phyloP scores from a whole-genome alignment of 2,113 vertebrate genomes.

The Colaptes auratus region DNA sequence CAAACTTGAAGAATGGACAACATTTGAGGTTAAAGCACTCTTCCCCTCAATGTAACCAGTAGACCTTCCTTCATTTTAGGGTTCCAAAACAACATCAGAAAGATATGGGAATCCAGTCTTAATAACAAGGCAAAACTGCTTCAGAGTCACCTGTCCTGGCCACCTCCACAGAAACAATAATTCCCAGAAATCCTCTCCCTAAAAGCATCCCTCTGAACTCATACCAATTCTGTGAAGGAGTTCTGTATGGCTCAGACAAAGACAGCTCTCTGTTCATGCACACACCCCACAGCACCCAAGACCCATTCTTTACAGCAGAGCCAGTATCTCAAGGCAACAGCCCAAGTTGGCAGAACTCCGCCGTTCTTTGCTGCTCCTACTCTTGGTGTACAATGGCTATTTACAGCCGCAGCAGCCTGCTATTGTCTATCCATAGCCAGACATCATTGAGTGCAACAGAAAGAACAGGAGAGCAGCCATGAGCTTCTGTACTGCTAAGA shows the following conservation, averaged over 20 bases:
- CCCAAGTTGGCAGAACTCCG: constrained; percentile 64
- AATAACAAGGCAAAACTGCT: not conserved
- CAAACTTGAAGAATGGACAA: not conserved
- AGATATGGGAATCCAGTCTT: not conserved
- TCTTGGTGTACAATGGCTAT: constrained; percentile 70
- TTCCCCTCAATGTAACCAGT: not conserved
- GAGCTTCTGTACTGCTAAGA: constrained; percentile 9
- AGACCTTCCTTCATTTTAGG: not conserved
- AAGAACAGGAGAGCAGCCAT: constrained; percentile 59
- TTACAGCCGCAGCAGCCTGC: constrained; percentile 74
- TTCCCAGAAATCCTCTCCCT: not conserved
- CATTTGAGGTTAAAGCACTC: not conserved
- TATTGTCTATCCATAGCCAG: constrained; percentile 72
- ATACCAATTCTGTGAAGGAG: not conserved
- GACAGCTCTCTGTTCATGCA: constrained; percentile 33
- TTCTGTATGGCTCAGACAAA: not conserved
- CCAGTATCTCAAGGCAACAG: constrained; percentile 62
- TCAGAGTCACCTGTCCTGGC: not conserved
- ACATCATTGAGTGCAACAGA: constrained; percentile 49
- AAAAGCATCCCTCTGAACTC: not conserved
- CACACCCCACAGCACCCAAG: constrained; percentile 24
- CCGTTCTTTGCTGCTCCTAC: constrained; percentile 72
- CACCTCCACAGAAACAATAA: not conserved
- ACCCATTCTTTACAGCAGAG: constrained; percentile 47
- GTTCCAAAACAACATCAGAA: not conserved